Evolutionary conservation across 2,888 invertebrate genomes (phyloP).

Genomic region (Nomada goodeniana): DNA sequence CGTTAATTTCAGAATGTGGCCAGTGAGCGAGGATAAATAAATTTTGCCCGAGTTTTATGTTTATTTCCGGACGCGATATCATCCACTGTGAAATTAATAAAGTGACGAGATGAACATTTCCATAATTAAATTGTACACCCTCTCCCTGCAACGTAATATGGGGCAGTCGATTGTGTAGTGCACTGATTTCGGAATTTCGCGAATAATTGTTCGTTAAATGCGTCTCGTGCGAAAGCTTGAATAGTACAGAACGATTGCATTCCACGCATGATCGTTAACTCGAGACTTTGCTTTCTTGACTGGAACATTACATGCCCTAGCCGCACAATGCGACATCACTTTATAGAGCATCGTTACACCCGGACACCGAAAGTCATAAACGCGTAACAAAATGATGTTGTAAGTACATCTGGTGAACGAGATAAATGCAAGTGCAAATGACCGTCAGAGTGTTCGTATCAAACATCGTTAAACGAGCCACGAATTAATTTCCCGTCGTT

Average conservation of each 20-base stretch:
- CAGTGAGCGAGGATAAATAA: constrained; percentile 18
- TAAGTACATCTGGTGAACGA: neutral
- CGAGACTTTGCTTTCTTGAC: neutral
- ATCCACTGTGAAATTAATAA: constrained; percentile 7
- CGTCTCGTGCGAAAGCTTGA: neutral
- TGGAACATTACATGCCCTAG: constrained; percentile 9
- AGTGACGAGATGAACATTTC: neutral
- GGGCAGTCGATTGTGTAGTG: neutral
- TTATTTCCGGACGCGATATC: neutral
- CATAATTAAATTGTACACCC: too few relatives aligned
- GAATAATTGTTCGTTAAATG: neutral
- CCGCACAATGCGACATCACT: neutral
- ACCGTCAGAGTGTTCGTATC: neutral
- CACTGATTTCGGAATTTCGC: neutral
- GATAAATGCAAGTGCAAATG: neutral
- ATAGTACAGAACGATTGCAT: neutral
- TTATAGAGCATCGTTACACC: constrained; percentile 4
- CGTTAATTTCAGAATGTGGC: neutral
- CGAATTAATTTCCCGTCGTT: neutral
- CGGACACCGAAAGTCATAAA: constrained; percentile 5
- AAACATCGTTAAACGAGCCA: neutral
- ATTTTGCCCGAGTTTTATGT: constrained; percentile 29
- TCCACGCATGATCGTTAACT: neutral
- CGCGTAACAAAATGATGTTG: constrained; percentile 16
- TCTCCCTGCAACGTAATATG: too few relatives aligned